phyloP scores from a whole-genome alignment of 92 coral and sea anemone genomes.

The Epizoanthus stellaris region DNA sequence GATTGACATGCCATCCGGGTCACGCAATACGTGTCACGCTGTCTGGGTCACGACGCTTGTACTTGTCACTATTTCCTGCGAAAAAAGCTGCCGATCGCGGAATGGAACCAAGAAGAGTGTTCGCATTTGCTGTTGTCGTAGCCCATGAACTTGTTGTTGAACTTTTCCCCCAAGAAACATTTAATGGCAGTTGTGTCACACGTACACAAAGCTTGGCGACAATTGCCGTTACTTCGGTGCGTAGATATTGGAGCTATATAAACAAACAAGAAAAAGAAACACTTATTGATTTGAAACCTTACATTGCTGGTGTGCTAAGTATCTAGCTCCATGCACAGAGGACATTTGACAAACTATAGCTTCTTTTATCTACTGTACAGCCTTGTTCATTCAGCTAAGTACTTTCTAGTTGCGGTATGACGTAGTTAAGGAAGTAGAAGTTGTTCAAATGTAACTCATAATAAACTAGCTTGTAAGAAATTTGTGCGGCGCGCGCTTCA shows the following conservation, averaged over 20 bases:
- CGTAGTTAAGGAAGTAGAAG: too few relatives aligned
- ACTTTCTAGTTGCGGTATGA: too few relatives aligned
- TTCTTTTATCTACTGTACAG: too few relatives aligned
- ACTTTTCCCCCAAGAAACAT: constrained; percentile 15
- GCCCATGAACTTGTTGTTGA: neutral
- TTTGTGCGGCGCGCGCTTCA: too few relatives aligned
- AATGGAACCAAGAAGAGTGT: neutral
- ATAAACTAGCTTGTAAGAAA: too few relatives aligned
- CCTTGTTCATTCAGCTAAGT: too few relatives aligned
- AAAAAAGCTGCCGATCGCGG: neutral
- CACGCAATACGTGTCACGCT: too few relatives aligned
- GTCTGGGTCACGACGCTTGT: neutral
- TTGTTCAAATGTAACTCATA: too few relatives aligned
- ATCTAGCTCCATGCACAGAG: too few relatives aligned
- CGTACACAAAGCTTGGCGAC: constrained; percentile 23
- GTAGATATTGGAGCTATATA: constrained; percentile 11
- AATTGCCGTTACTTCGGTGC: neutral
- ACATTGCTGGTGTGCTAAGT: neutral
- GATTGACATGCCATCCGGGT: too few relatives aligned
- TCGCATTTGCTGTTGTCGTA: neutral
- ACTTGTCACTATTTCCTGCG: constrained; percentile 3
- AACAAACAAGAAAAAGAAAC: neutral
- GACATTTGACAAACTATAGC: too few relatives aligned
- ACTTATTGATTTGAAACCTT: neutral
- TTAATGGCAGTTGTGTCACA: constrained; percentile 34